phyloP scores from a whole-genome alignment of 2,797 vertebrate species.

The Cyclura pinguis region DNA sequence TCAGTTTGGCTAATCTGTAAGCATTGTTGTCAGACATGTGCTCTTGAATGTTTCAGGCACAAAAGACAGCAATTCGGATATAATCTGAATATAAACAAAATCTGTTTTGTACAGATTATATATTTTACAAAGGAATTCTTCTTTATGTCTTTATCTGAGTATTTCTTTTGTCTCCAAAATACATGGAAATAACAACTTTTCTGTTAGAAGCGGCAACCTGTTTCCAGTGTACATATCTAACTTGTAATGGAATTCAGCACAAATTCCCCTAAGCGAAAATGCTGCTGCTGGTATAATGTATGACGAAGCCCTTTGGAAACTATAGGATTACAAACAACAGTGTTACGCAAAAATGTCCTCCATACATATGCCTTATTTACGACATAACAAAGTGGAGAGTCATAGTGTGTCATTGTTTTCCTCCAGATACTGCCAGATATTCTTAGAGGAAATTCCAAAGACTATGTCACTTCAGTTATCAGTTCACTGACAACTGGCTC shows the following conservation, averaged over 20 bases:
- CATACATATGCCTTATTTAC: background rate
- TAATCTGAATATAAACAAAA: too few relatives aligned
- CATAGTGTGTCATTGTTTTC: background rate
- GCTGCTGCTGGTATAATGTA: background rate
- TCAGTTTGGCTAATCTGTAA: constrained; percentile 22
- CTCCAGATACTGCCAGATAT: background rate
- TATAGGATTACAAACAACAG: background rate
- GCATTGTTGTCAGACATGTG: background rate
- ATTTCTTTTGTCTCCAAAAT: background rate
- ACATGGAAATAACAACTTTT: background rate
- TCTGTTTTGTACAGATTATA: background rate
- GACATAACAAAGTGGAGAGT: background rate
- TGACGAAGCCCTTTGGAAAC: background rate
- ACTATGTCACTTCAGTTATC: background rate
- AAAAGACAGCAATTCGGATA: background rate
- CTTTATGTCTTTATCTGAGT: constrained; percentile 4
- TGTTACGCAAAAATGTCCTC: background rate
- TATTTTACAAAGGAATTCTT: background rate
- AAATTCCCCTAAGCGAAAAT: background rate
- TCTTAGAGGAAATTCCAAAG: background rate
- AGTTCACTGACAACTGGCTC: background rate
- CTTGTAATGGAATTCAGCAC: background rate
- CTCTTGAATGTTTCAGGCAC: accelerated
- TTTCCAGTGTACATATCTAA: too few relatives aligned
- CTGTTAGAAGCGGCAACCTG: too few relatives aligned